Base-by-base conservation (phyloP, 2,113 vertebrate species). In the Perca schrenkii region DNA sequence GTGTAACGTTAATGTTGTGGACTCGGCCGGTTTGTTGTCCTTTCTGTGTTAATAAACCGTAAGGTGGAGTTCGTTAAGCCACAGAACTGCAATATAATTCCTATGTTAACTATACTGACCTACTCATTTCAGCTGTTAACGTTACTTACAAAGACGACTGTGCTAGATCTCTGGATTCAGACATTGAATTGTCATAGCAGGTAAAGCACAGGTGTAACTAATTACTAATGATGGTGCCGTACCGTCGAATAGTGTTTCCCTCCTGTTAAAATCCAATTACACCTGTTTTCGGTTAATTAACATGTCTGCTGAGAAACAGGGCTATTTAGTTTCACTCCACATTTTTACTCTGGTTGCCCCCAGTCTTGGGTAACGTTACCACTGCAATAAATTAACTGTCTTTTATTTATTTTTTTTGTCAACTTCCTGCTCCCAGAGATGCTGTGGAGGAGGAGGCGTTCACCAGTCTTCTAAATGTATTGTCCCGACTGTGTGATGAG, bases 401-500 rank as follows among this genome's bases (percentile, higher is more conserved):
- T 15, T 15, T 4, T 34, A 36, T 15, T 13, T 28, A 28, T 28
- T 43, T 25, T 14, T 65, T 21, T 49, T 12, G 28, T 65, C n/a
- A 49, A 7, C 56, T 21, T 22, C 50, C 6, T 64, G 16, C 7
- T 43, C 0, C n/a, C 70, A 94, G 93, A 31, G 92, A 92, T 84
- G 77, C 74, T 7, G 92, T 92, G 69, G 76, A 87, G 19, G 70
- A 86, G 61, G 77, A 90, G 54, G 74, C 34, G 0, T 91, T 93
- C 62, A 87, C 86, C 54, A 64, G 46, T 34, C 92, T 96, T 1
- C 63, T 87, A 28, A 68, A 80, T 16, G 54, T 95, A 46, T 78
- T 95, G 43, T 86, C 86, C 58, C 82, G 81, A 57, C 79, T 95
- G 8, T 66, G 36, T 25, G 80, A 84, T 21, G 89, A 94, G 47